Evolutionary conservation across 2,888 invertebrate genomes (phyloP).

Genomic region (Microchrysa polita): DNA sequence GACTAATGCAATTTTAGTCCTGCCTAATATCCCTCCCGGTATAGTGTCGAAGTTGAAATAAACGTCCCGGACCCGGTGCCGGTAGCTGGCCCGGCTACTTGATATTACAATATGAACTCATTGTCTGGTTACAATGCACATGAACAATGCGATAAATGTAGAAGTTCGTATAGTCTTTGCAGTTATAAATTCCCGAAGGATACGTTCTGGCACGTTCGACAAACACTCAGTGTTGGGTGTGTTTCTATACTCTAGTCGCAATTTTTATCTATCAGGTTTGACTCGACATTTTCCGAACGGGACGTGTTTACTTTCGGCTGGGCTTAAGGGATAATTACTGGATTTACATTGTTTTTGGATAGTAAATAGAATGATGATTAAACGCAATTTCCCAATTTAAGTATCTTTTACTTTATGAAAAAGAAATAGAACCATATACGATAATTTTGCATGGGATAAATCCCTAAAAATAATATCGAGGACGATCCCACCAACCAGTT

Average conservation of each 20-base stretch:
- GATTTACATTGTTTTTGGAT: not conserved
- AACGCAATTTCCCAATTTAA: too few relatives aligned
- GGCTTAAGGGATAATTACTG: not conserved
- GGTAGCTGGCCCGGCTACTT: conserved; percentile 7
- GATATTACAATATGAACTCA: conserved; percentile 35
- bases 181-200: conserved; percentile 40
- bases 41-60: not conserved
- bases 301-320: not conserved
- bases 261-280: not conserved
- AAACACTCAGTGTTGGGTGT: conserved; percentile 34
- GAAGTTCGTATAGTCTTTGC: conserved; percentile 28
- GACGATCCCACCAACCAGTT: too few relatives aligned
- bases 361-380: too few relatives aligned
- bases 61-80: too few relatives aligned
- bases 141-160: conserved; percentile 31
- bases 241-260: not conserved
- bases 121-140: conserved; percentile 25
- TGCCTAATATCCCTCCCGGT: not conserved
- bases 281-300: not conserved
- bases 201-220: conserved; percentile 37
- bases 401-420: too few relatives aligned
- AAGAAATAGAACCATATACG: too few relatives aligned
- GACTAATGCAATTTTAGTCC: conserved; percentile 20
- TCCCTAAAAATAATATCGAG: too few relatives aligned
- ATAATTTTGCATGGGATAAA: too few relatives aligned